Conservation (phyloP, 2,888 invertebrate species). For the Epiblema foenella region DNA sequence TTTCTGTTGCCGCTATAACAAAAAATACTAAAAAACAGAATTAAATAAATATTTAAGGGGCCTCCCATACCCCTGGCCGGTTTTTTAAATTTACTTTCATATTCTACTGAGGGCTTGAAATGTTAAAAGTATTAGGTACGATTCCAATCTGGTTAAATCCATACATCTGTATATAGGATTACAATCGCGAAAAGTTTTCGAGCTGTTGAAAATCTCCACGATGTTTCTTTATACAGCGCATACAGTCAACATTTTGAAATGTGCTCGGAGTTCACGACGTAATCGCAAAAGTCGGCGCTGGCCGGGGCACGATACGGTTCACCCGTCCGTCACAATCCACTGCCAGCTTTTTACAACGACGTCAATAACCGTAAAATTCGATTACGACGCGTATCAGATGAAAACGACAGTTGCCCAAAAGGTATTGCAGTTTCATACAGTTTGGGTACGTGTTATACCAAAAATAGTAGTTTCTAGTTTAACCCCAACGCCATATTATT, state of each 20-base stretch:
- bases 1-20: too few species aligned
- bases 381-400: constrained; percentile 73
- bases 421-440: constrained; percentile 38
- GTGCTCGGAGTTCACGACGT: constrained; percentile 45
- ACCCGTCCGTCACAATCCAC: constrained; percentile 63
- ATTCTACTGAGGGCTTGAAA: too few species aligned
- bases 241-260: constrained; percentile 11
- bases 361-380: constrained; percentile 78
- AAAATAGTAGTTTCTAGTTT: constrained; percentile 22
- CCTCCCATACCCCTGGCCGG: too few species aligned
- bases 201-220: background rate
- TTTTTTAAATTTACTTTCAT: too few species aligned
- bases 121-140: too few species aligned
- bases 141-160: background rate
- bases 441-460: constrained; percentile 17
- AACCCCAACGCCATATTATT: constrained; percentile 13
- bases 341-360: constrained; percentile 63
- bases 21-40: too few species aligned
- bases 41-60: too few species aligned
- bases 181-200: background rate
- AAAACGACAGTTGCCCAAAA: constrained; percentile 68
- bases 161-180: background rate
- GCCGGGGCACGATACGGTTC: constrained; percentile 60
- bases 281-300: constrained; percentile 53
- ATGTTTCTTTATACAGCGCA: background rate